Evolutionary conservation across 2,888 invertebrate species (phyloP), one percentile per base, ranked within the genome.

Genomic region (Tiliacea aurago): DNA sequence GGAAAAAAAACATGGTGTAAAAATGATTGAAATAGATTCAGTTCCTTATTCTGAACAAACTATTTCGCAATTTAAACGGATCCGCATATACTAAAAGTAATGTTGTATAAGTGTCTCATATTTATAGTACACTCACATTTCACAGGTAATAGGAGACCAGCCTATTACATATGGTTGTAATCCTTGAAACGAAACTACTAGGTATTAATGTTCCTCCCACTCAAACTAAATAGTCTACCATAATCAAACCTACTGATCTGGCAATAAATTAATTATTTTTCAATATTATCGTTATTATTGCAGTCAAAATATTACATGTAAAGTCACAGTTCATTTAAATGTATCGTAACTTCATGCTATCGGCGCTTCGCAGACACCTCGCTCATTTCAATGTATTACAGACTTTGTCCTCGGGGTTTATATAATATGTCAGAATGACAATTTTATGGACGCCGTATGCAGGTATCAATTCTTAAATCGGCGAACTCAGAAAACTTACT

Each of bases 311-410:
- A 43, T 20, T 61, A 47, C 53, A 37, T 59, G 63, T 4, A 28
- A 15, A 23, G 49, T 13, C 23, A n/a, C 10, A 43, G 41, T 55
- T 18, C 18, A 49, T 80, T 74, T 53, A 58, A 58, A 59, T 59
- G 59, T 64, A 76, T 65, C 13, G 53, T 33, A 28, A 64, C 15
- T 75, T 33, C 13, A 61, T 47, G 51, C 53, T 77, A 77, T 76
- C 80, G 23, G 43, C 51, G 51, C 41, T 47, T 47, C 13, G 51
- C 80, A 76, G 76, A 51, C 75, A 47, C 41, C 74, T 64, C 51
- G 23, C 58, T 76, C 63, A 58, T 76, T 76, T 80, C 41, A 76
- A 75, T 76, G 80, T 58, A 76, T 80, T 63, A 74, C 45, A 20
- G 63, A 47, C 45, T 53, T 41, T 51, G 15, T 79, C 73, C 23